Evolutionary conservation across 1,140 invertebrate genomes (phyloP), one percentile per base, ranked within the genome.

Genomic region (Brachionus paranguensis): DNA sequence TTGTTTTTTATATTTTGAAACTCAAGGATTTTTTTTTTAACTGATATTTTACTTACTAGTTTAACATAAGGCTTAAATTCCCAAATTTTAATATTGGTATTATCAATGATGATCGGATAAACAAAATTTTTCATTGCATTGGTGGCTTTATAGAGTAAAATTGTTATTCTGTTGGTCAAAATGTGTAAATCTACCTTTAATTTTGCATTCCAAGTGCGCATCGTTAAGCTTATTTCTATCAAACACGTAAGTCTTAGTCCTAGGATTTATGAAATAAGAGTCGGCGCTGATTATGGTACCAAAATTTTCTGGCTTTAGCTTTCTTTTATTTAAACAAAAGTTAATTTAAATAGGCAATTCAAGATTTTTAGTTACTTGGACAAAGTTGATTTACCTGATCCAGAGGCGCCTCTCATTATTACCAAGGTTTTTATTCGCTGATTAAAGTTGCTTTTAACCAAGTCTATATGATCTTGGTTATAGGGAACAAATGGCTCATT

Each of bases 341-440:
- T 43, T 74, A 6, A 17, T 74, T 45, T 45, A 17, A 43, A 45
- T 72, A 37, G 3, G 10, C 4, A 43, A 45, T 24, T 74, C 1
- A 20, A n/a, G 2, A 17, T 43, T 47, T 11, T 43, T 74, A 74
- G 8, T 41, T 79, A 79, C 76, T 43, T 79, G 12, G 81, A 37
- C 47, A 83, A 37, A 8, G 81, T 83, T 41, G 81, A 83, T 83
- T 83, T 83, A 17, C 81, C 81, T 20, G 81, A 83, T 41, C 81
- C 81, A 45, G 64, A 53, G 50, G 50, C 29, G 10, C 81, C 81
- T 70, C 81, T 68, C 37, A 83, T 29, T 68, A 83, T 70, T 53
- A 83, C 60, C 24, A 83, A 37, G n/a, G 33, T 27, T 29, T 83
- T 68, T 6, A 53, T 68, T n/a, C 50, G 14, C 4, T 79, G 55